phyloP scores from a whole-genome alignment of 2,113 vertebrate genomes.

The Labeo catla region DNA sequence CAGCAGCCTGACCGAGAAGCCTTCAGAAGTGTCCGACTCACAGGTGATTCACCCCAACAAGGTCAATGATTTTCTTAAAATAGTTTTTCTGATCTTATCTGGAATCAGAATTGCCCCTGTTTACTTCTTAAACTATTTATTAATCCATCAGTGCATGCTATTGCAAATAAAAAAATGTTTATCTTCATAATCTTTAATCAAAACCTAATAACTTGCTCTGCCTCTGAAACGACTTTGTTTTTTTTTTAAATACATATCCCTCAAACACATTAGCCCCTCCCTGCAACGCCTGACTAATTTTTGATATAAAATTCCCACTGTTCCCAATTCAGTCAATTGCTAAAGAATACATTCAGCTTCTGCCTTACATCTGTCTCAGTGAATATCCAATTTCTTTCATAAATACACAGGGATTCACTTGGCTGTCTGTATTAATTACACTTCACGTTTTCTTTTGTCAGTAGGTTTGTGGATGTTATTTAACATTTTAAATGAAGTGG shows the following conservation, averaged over 20 bases:
- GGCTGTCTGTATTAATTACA: background rate
- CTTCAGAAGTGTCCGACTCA: slow-evolving; percentile 95
- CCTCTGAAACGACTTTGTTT: background rate
- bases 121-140: background rate
- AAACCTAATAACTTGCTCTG: background rate
- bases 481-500: slow-evolving; percentile 9
- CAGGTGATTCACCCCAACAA: slow-evolving; percentile 79
- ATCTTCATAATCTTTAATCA: background rate
- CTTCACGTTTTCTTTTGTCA: background rate
- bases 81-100: slow-evolving; percentile 1
- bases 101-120: background rate
- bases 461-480: background rate
- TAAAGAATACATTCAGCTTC: background rate
- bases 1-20: slow-evolving; percentile 97
- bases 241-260: background rate
- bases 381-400: background rate
- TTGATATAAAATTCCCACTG: background rate
- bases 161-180: background rate
- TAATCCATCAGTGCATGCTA: background rate
- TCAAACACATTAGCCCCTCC: background rate
- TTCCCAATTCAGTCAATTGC: background rate
- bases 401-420: background rate
- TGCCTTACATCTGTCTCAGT: background rate
- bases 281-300: background rate
- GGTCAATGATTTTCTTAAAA: background rate